phyloP scores from a whole-genome alignment of 2,113 vertebrate species.

The Lates calcarifer region DNA sequence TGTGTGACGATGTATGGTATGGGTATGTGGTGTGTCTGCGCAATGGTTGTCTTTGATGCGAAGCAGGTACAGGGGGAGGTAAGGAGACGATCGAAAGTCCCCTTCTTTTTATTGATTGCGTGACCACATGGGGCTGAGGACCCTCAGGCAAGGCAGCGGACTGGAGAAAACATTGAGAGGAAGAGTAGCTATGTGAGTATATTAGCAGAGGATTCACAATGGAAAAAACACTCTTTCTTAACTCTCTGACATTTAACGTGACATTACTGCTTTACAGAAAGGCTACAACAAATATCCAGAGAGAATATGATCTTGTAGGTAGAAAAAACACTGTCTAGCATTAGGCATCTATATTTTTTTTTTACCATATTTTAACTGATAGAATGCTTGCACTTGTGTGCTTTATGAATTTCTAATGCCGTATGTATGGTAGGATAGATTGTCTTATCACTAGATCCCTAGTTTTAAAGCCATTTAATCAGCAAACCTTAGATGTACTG shows the following conservation, averaged over 20 bases:
- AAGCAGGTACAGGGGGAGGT: constrained; percentile 17
- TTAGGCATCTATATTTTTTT: not conserved
- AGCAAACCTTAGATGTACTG: not conserved
- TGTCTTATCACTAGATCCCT: not conserved
- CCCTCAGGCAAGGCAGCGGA: constrained; percentile 53
- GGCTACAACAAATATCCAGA: constrained; percentile 28
- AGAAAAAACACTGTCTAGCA: not conserved
- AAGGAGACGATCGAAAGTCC: constrained; percentile 45
- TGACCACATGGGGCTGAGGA: constrained; percentile 28
- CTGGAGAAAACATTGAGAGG: constrained; percentile 51
- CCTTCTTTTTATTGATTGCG: constrained; percentile 58
- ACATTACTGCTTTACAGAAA: constrained; percentile 38
- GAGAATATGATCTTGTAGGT: not conserved
- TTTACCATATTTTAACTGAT: not conserved
- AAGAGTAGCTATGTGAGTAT: constrained; percentile 49
- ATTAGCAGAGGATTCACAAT: constrained; percentile 49
- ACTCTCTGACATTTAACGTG: constrained; percentile 62
- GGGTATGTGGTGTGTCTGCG: constrained; percentile 7
- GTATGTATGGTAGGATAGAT: not conserved
- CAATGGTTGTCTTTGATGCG: constrained; percentile 38
- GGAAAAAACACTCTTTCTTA: constrained; percentile 20
- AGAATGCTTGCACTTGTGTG: not conserved
- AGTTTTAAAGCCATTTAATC: not conserved
- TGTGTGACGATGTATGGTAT: not conserved
- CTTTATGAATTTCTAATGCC: not conserved